phyloP scores from a whole-genome alignment of 2,113 vertebrate species.

The western clawed frog (Xenopus tropicalis) region UCB_Xtro_10.0 CM004448.2:47333001-47333500 shows the following conservation, averaged over 20 bases:
- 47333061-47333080: constrained; percentile 38
- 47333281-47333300: constrained; percentile 70
- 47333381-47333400: constrained; percentile 75
- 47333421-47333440: constrained; percentile 69
- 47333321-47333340: constrained; percentile 68
- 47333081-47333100: constrained; percentile 39
- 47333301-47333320: constrained; percentile 79
- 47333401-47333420: constrained; percentile 68
- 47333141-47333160: constrained; percentile 64
- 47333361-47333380: constrained; percentile 63
- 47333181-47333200: constrained; percentile 69
- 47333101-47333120: constrained; percentile 64
- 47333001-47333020: not conserved
- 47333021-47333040: constrained; percentile 1
- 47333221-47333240: constrained; percentile 73
- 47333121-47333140: constrained; percentile 68
- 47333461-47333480: constrained; percentile 63
- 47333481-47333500: constrained; percentile 66
- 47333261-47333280: constrained; percentile 74
- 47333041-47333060: constrained; percentile 9
- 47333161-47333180: constrained; percentile 68
- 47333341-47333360: constrained; percentile 74
- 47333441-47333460: constrained; percentile 71
- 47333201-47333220: constrained; percentile 72
- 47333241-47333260: constrained; percentile 77